Base-by-base conservation (phyloP, 2,888 invertebrate species). In the Tolmerus cingulatus region DNA sequence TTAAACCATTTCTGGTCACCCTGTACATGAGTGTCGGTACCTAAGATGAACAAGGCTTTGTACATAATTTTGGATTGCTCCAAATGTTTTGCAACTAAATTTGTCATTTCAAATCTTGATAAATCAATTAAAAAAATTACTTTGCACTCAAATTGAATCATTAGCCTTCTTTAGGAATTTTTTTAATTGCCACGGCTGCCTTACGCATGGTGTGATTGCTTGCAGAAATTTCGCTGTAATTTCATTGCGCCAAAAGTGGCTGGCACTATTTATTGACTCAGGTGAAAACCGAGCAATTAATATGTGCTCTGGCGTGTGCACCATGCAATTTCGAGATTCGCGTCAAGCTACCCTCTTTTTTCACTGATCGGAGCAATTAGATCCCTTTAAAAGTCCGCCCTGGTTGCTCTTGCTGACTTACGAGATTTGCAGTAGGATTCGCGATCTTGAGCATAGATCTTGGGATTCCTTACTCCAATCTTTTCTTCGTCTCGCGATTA, bases 191-290 rank as follows among this genome's bases (percentile, higher is more conserved):
- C 4, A 14, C 14, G 9, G 8, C 7, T 66, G 27, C 23, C 66
- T 23, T 27, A 66, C 66, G 66, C 23, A 27, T 66, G 19, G 23
- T 27, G 2, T 8, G 51, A 51, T 16, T n/a, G 34, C 5, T 78
- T 78, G 78, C 78, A 78, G 9, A 78, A 78, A 78, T 78, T 78
- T 78, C 78, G 19, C 78, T 43, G 43, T 5, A 19, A 78, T 78
- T 30, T 77, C 40, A 40, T 76, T 76, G 76, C 37, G 16, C 76
- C 76, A 76, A 76, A 76, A 19, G 37, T 23, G 23, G 23, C 19
- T 78, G 34, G 37, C 12, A 34, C 77, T 37, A n/a, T 37, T 23
- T 78, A 43, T 78, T 43, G 37, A 19, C 78, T 40, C 23, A 40
- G 14, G 40, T 78, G 78, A 43, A 78, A 78, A 78, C 78, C 46